These are phyloP conservation scores for Oophaga sylvatica DNA, from an alignment of 2,797 vertebrate species.

Conservation along the genomic window DNA sequence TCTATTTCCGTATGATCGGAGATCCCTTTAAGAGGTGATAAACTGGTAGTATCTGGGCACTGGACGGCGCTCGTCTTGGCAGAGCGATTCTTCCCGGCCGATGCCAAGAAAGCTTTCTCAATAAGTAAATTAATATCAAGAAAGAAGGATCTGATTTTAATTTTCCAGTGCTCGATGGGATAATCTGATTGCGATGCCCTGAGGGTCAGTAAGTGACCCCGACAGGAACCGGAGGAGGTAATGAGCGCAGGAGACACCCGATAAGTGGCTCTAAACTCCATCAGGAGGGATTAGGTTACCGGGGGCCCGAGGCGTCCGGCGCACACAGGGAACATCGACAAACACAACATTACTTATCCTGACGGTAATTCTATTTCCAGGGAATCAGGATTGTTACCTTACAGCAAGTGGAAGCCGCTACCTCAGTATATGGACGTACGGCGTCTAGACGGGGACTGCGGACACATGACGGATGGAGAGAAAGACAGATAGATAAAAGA, in stretches of 20 bases:
- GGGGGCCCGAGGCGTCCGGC: constrained; percentile 33
- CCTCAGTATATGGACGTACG: not conserved
- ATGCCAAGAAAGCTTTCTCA: constrained; percentile 55
- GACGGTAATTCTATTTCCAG: constrained; percentile 61
- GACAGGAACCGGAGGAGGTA: constrained; percentile 56
- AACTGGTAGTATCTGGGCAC: not conserved
- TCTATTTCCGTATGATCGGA: not conserved
- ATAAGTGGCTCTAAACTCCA: constrained; percentile 56
- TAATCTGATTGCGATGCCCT: constrained; percentile 52
- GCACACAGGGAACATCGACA: constrained; percentile 40
- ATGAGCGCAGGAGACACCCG: constrained; percentile 58
- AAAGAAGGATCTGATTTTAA: constrained; percentile 35
- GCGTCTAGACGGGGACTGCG: not conserved
- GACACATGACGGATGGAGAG: not conserved
- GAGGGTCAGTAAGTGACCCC: constrained; percentile 53
- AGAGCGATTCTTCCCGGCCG: not conserved
- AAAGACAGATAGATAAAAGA: not conserved
- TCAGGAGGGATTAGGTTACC: constrained; percentile 39
- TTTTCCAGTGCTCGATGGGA: constrained; percentile 42
- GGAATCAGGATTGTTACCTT: constrained; percentile 37
- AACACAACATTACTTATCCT: constrained; percentile 58
- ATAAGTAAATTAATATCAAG: constrained; percentile 29
- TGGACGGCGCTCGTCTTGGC: not conserved
- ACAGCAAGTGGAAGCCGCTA: not conserved
- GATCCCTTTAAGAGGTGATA: not conserved